A percentile compares a stretch with the other conserved stretches of the same genome.
Conservation (phyloP, 2,113 vertebrate species). For the Thamnophis sirtalis region DNA sequence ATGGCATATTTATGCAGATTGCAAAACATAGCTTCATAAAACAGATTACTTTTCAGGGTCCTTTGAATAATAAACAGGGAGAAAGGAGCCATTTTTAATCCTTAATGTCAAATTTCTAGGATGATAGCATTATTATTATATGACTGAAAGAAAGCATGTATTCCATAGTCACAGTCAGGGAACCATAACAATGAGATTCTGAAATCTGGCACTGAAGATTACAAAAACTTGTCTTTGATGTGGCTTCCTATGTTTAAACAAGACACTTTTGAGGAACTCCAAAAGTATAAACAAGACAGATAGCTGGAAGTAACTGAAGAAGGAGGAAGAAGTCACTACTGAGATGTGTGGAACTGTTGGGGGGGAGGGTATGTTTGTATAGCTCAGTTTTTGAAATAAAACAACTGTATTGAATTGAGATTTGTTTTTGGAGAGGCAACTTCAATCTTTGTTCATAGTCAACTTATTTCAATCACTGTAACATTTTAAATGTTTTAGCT, state of each 20-base stretch:
- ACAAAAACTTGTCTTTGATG: background rate
- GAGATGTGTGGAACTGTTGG: constrained; percentile 2
- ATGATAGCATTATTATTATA: constrained; percentile 64
- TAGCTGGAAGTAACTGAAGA: background rate
- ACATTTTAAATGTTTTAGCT: background rate
- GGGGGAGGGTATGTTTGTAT: background rate
- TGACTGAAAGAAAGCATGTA: constrained; percentile 62
- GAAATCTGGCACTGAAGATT: constrained; percentile 51
- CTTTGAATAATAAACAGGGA: constrained; percentile 78
- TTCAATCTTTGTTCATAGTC: background rate
- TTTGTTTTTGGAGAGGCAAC: background rate
- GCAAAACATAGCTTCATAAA: constrained; percentile 74
- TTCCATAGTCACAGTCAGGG: constrained; percentile 48
- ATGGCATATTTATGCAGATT: constrained; percentile 77
- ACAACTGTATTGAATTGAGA: background rate
- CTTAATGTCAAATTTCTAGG: constrained; percentile 73
- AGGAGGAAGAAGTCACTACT: background rate
- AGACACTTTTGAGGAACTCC: constrained; percentile 18
- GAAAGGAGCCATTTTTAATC: constrained; percentile 77
- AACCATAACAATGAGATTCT: constrained; percentile 45
- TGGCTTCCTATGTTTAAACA: constrained; percentile 4
- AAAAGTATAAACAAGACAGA: background rate
- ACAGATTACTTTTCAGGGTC: constrained; percentile 78
- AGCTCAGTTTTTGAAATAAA: background rate
- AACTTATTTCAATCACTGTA: background rate